Evolutionary conservation across 1,140 invertebrate genomes (phyloP), one percentile per base, ranked within the genome.

Genomic region (Trachelipus rathkii): DNA sequence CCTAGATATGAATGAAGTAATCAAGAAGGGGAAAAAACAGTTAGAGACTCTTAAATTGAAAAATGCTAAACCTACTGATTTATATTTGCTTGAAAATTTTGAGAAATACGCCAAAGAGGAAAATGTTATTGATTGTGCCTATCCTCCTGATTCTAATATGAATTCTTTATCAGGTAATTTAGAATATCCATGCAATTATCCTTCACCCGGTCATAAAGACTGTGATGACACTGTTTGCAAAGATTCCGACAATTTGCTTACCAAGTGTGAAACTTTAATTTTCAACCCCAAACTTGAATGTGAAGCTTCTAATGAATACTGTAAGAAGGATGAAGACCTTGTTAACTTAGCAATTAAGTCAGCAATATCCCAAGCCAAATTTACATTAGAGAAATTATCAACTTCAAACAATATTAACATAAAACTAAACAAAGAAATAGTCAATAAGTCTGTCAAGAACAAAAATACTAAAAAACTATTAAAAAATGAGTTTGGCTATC

Each of bases 401-500:
- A 75, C 76, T 67, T 77, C 69, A 13, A 75, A 73, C 43, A 75
- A 72, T 2, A 77, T 77, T n/a, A 77, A 81, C 77, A 77, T 78
- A 44, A 77, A 78, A 1, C 70, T 78, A 7, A 77, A 78, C 44
- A 74, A 77, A 46, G 78, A 81, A 60, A 77, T 78, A 9, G 74
- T 78, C 24, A 77, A 76, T 44, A 77, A 74, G 33, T 72, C 79
- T 44, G 79, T 81, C 24, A 67, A 76, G 76, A 33, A 75, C 79
- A 24, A 75, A 77, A 19, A 78, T 77, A 10, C 74, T 78, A 72
- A 73, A 77, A 44, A 79, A 74, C 24, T 66, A 73, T 67, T 45
- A 44, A 73, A 71, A 44, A 69, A 44, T 77, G 76, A 72, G 71
- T 45, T 24, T 13, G 53, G 74, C n/a, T 75, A 72, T 33, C 75